phyloP scores from a whole-genome alignment of 1,140 invertebrate species.

The Parasteatoda tepidariorum region DNA sequence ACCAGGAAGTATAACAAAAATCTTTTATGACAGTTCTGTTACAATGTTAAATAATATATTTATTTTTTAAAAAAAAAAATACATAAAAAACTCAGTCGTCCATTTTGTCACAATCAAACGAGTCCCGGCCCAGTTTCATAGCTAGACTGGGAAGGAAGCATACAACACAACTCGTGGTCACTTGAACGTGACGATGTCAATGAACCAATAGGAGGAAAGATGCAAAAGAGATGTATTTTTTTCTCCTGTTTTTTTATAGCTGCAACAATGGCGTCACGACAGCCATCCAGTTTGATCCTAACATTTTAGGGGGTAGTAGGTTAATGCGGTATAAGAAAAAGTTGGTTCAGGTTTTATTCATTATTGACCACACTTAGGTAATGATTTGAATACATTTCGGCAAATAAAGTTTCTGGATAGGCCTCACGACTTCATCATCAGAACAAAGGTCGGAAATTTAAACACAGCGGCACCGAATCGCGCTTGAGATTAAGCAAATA shows the following conservation, averaged over 20 bases:
- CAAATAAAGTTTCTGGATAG: background rate
- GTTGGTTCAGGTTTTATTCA: too few species aligned
- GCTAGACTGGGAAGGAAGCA: slow-evolving; percentile 24
- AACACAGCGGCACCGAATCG: background rate
- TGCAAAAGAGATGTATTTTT: background rate
- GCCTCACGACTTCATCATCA: background rate
- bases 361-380: background rate
- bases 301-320: slow-evolving; percentile 41
- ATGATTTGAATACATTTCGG: slow-evolving; percentile 14
- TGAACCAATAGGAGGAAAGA: slow-evolving; percentile 53
- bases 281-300: background rate
- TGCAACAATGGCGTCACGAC: slow-evolving; percentile 47
- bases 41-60: too few species aligned
- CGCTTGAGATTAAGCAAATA: slow-evolving; percentile 1
- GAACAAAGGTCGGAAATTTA: slow-evolving; percentile 26
- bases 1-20: too few species aligned
- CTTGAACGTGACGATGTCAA: slow-evolving; percentile 54
- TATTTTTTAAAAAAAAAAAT: too few species aligned
- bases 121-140: background rate
- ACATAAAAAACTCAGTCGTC: too few species aligned
- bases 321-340: slow-evolving; percentile 11
- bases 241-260: background rate
- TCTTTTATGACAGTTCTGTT: too few species aligned
- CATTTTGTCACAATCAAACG: background rate
- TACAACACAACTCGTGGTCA: slow-evolving; percentile 53